Base-by-base conservation (phyloP, 2,113 vertebrate genomes). In the Muntiacus reevesi region DNA sequence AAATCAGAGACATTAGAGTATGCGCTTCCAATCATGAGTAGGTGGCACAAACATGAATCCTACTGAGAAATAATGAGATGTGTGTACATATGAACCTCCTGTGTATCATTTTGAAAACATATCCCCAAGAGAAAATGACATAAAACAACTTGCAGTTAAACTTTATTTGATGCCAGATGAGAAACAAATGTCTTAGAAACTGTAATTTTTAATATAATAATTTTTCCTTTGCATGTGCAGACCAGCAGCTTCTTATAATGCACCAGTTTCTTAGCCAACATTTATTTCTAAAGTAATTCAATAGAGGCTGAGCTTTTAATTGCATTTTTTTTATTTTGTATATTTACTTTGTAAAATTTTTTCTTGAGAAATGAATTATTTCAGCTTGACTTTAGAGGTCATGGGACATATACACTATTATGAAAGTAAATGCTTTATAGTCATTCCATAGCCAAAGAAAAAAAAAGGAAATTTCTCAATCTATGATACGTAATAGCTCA, bases 21-120 rank as follows among this genome's bases (percentile, higher is more conserved):
- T 74, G 67, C 36, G 30, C 97, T 99, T 98, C 97, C 98, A 98
- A 97, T 98, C 92, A 57, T 86, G 98, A 99, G 98, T 98, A 99
- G 98, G 99, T 99, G 98, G 98, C 96, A 98, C 96, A 98, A 98
- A 98, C 96, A 97, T 13, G 92, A 98, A 97, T 98, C 98, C 98
- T 98, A 99, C 98, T 98, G 99, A 98, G 99, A 98, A 98, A 99
- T 99, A 99, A 99, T 99, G 98, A 98, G 98, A 99, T 98, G 98
- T 99, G 98, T 98, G 97, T 98, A 98, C 98, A 99, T 98, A 97
- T 62, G 96, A 99, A 98, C 98, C 98, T 98, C 98, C 99, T 98
- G 98, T 95, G 98, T 97, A 98, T 99, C 99, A 98, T 99, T 99
- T 98, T 97, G 98, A 99, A 98, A 97, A 97, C 94, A 97, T 95